These are phyloP conservation scores for Auanema sp. DNA, from an alignment of 2,888 invertebrate species.

Conservation along the genomic window DNA sequence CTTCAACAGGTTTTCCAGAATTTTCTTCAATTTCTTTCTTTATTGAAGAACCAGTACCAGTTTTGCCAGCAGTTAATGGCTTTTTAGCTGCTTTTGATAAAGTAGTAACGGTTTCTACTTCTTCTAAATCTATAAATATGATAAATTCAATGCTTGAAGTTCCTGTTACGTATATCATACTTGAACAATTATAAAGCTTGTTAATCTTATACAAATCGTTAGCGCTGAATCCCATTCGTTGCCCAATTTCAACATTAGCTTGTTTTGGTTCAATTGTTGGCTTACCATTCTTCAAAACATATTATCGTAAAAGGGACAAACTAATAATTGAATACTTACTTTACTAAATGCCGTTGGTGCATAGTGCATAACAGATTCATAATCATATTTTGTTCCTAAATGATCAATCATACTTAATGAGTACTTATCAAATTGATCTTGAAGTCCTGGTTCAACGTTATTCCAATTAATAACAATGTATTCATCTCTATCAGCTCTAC, in stretches of 20 bases:
- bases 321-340: constrained; percentile 27
- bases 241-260: constrained; percentile 56
- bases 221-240: constrained; percentile 60
- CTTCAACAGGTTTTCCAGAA: neutral
- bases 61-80: neutral
- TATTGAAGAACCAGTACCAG: too few relatives aligned
- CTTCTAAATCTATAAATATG: too few relatives aligned
- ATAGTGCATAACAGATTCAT: constrained; percentile 68
- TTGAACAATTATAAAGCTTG: constrained; percentile 62
- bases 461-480: constrained; percentile 62
- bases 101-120: constrained; percentile 15
- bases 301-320: neutral
- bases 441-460: constrained; percentile 60
- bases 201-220: constrained; percentile 64
- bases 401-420: constrained; percentile 63
- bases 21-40: too few relatives aligned
- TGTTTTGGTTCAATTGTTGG: constrained; percentile 58
- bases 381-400: constrained; percentile 65
- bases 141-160: too few relatives aligned
- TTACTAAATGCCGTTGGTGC: constrained; percentile 68
- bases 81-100: constrained; percentile 19
- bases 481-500: constrained; percentile 64
- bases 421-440: constrained; percentile 63
- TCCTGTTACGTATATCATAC: too few relatives aligned
- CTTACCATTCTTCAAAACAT: constrained; percentile 50